These are phyloP conservation scores for Montipora cactus DNA, from an alignment of 64 coral and sea anemone species.

Conservation along the genomic window DNA sequence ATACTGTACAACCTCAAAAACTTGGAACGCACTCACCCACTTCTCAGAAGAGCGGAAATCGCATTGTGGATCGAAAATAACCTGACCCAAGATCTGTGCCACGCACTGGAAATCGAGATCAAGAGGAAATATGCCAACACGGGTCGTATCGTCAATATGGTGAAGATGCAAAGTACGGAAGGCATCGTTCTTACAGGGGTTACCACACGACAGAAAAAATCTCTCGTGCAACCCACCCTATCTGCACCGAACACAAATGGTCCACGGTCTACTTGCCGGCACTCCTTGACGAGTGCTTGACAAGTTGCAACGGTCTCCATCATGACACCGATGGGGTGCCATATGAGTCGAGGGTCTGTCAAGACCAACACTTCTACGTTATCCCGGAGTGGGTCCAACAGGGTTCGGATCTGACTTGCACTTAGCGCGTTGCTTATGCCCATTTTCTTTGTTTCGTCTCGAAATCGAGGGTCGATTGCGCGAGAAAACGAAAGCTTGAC, in stretches of 20 bases:
- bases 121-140: background rate
- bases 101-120: background rate
- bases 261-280: too few species aligned
- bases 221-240: background rate
- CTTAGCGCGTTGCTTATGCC: background rate
- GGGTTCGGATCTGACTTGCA: background rate
- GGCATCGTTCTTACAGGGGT: background rate
- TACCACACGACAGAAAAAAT: background rate
- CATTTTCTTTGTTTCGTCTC: background rate
- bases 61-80: slow-evolving; percentile 4
- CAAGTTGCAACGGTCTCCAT: background rate
- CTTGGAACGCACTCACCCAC: background rate
- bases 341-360: background rate
- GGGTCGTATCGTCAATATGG: background rate
- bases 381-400: background rate
- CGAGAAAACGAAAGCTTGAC: background rate
- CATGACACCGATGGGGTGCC: background rate
- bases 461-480: background rate
- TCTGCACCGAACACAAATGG: too few species aligned
- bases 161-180: background rate
- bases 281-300: background rate
- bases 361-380: background rate
- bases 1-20: background rate
- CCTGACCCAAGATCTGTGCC: background rate
- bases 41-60: background rate